Evolutionary conservation across 2,113 vertebrate genomes (phyloP), one percentile per base, ranked within the genome.

Genomic region (Arenaria interpres): DNA sequence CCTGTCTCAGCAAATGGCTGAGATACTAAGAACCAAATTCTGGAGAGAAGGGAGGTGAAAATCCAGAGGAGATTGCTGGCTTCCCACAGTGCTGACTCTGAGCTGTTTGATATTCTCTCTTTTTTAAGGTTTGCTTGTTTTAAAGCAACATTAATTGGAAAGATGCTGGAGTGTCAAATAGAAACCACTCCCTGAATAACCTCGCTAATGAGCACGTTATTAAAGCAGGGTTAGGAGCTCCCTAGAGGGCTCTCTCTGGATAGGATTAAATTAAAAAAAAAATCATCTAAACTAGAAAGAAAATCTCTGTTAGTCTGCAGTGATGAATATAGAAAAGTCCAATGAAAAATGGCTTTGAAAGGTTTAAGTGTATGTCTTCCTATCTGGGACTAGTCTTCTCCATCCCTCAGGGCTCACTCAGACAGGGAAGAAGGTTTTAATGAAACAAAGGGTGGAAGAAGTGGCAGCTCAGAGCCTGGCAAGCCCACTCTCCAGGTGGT

Each of bases 321-420:
- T 89, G 96, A 97, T 96, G 96, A 96, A 93, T 93, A 76, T 87
- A 95, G 95, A 93, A 95, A 80, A 93, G 95, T 96, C 91, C 96
- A 98, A 98, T 96, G 96, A 97, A 97, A 96, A 80, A 93, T 91
- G 93, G 82, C 96, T 97, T 96, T 97, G 96, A 92, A 96, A 96
- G 96, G 75, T 94, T 94, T 97, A 97, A 94, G 73, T 25, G 4
- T 89, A 57, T 25, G 68, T 91, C 73, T 91, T 85, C 68, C 64
- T 93, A 91, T 72, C 74, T 71, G 76, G 86, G 59, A 86, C 72
- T 93, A 74, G 56, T 39, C 41, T 82, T 56, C 60, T 96, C 46
- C 59, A 66, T 87, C 89, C 81, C 80, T 74, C 72, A 45, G 92
- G 93, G 91, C 74, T 91, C 10, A 11, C 69, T 60, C 22, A 32